Percentiles rank a stretch among this genome's conserved stretches.
phyloP scores from a whole-genome alignment of 2,113 vertebrate genomes.

The Malurus melanocephalus region DNA sequence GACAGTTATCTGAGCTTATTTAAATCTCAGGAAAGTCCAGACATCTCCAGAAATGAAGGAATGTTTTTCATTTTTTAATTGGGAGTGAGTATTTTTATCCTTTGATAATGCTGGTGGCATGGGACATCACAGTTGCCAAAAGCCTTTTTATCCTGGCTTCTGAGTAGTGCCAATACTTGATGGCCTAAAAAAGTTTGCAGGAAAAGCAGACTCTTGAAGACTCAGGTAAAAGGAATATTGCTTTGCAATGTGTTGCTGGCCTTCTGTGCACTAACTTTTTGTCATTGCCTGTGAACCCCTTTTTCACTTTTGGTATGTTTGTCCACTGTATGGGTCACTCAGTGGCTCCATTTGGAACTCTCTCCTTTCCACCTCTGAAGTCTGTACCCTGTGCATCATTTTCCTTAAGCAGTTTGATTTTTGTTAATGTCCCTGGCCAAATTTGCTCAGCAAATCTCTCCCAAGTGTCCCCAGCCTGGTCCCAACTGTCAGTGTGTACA shows the following conservation, averaged over 20 bases:
- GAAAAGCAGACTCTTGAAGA: background rate
- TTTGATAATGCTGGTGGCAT: background rate
- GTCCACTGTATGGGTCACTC: background rate
- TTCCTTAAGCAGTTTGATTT: background rate
- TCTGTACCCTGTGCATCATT: accelerated
- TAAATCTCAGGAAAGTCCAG: constrained; percentile 45
- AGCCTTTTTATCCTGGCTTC: background rate
- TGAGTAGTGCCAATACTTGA: background rate
- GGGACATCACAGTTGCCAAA: background rate
- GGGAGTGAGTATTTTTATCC: background rate
- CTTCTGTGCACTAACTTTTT: background rate
- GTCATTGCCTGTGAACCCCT: background rate
- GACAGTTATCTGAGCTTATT: constrained; percentile 40
- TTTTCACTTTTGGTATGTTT: background rate
- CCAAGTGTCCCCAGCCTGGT: background rate
- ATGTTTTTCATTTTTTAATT: constrained; percentile 1
- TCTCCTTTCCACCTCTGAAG: background rate
- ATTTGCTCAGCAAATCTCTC: background rate
- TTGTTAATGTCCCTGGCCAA: background rate
- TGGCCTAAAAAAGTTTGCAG: background rate
- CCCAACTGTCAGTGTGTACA: background rate
- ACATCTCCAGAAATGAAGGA: constrained; percentile 19
- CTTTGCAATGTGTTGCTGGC: background rate
- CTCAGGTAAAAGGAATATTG: background rate
- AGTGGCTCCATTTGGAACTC: background rate